phyloP scores from a whole-genome alignment of 2,113 vertebrate species.

The Pomatorhinus ruficollis region DNA sequence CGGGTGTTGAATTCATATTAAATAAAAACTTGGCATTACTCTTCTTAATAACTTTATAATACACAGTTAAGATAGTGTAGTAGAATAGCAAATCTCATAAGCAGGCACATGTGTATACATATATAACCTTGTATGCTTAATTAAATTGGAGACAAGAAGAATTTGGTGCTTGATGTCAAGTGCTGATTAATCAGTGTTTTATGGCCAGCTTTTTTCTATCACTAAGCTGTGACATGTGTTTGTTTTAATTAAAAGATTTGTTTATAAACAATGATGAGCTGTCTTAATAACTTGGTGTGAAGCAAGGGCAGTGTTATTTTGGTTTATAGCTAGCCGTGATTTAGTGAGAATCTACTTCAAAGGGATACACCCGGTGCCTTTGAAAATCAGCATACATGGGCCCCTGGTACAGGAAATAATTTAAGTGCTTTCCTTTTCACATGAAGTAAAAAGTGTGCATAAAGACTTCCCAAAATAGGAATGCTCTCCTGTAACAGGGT shows the following conservation, averaged over 20 bases:
- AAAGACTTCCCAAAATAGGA: constrained; percentile 49
- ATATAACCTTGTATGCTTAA: neutral
- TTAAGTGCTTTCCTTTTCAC: constrained; percentile 39
- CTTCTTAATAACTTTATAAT: neutral
- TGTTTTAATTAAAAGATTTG: neutral
- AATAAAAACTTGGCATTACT: neutral
- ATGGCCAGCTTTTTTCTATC: neutral
- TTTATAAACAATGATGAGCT: neutral
- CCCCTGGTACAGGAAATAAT: constrained; percentile 43
- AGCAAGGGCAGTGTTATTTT: neutral
- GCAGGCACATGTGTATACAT: neutral
- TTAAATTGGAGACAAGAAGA: neutral
- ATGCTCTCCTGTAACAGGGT: neutral
- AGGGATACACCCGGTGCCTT: neutral
- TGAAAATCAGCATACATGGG: neutral
- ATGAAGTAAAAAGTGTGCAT: constrained; percentile 30
- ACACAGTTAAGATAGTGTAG: neutral
- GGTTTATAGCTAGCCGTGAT: neutral
- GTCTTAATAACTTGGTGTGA: neutral
- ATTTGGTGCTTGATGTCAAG: neutral
- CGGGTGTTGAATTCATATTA: neutral
- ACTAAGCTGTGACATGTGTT: neutral
- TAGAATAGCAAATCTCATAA: neutral
- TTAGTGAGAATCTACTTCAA: constrained; percentile 10
- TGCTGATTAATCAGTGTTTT: neutral